Evolutionary conservation across 2,888 invertebrate species (phyloP), one percentile per base, ranked within the genome.

Genomic region (Cryptosula pallasiana): DNA sequence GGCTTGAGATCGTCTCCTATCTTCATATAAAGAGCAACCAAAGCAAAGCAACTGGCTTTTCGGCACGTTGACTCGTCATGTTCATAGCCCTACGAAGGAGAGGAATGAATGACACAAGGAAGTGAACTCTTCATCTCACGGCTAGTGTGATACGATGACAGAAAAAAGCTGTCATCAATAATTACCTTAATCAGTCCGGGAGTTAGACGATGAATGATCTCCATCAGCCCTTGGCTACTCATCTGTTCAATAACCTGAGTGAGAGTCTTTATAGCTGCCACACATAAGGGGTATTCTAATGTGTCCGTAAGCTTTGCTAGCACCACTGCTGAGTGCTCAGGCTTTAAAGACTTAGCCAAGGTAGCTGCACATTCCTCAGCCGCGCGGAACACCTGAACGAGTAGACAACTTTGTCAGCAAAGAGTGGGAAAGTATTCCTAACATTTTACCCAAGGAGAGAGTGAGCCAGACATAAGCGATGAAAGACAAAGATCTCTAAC

Each of bases 31-130:
- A 97, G 89, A 69, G 94, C 93, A 1, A 98, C 97, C 90, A 98
- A 94, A 82, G 96, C 96, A 87, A 98, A 96, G 25, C 97, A 95
- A 16, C 95, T 93, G 78, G 95, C 94, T 85, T 98, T 98, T 70
- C 98, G 89, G 34, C 98, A 94, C 76, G 93, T 91, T 72, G 94
- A 95, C 85, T 95, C 94, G 72, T 88, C 88, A 84, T 95, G 93
- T 83, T 97, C 95, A 72, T 95, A 94, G 75, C 94, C 90, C 91
- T 95, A 86, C 5, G 63, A 0, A 45, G 45, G 20, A n/a, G n/a
- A n/a, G n/a, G n/a, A n/a, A n/a, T n/a, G n/a, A n/a, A n/a, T n/a
- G n/a, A n/a, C n/a, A n/a, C n/a, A n/a, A n/a, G n/a, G n/a, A n/a
- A n/a, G n/a, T n/a, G n/a, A n/a, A n/a, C n/a, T n/a, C n/a, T n/a